phyloP scores from a whole-genome alignment of 2,797 vertebrate genomes.

The Coregonus suidteri region DNA sequence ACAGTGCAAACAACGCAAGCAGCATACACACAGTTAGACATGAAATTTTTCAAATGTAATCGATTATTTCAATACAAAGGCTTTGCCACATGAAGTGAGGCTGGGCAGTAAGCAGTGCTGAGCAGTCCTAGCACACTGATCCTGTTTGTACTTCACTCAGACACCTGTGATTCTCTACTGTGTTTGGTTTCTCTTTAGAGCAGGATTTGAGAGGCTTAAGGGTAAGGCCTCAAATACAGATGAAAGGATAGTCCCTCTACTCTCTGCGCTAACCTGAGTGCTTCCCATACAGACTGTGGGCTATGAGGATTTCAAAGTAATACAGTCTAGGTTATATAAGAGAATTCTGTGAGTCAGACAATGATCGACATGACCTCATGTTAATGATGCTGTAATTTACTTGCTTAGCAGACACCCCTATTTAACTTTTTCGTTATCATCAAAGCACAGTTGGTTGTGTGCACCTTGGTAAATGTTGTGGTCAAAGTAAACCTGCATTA shows the following conservation, averaged over 20 bases:
- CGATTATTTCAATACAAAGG: background rate
- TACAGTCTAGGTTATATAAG: background rate
- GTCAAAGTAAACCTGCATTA: background rate
- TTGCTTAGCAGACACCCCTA: background rate
- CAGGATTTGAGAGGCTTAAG: background rate
- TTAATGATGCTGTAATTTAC: too few species aligned
- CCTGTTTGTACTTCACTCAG: background rate
- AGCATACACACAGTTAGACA: background rate
- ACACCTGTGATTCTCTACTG: background rate
- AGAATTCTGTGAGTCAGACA: too few species aligned
- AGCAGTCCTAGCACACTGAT: conserved; percentile 33
- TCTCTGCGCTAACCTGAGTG: background rate
- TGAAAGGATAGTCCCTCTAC: background rate
- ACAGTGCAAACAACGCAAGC: background rate
- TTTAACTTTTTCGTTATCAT: background rate
- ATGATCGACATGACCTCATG: background rate
- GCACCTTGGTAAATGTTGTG: background rate
- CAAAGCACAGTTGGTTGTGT: background rate
- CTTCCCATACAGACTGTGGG: background rate
- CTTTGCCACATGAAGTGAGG: background rate
- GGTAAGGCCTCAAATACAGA: background rate
- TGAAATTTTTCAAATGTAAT: background rate
- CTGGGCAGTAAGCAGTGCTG: conserved; percentile 29
- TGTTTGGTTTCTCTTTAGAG: background rate
- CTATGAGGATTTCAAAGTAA: background rate